A percentile compares a stretch with the other conserved stretches of the same genome.
These are phyloP conservation scores for Marronus borbonicus DNA, from an alignment of 2,888 invertebrate species.

Conservation along the genomic window DNA sequence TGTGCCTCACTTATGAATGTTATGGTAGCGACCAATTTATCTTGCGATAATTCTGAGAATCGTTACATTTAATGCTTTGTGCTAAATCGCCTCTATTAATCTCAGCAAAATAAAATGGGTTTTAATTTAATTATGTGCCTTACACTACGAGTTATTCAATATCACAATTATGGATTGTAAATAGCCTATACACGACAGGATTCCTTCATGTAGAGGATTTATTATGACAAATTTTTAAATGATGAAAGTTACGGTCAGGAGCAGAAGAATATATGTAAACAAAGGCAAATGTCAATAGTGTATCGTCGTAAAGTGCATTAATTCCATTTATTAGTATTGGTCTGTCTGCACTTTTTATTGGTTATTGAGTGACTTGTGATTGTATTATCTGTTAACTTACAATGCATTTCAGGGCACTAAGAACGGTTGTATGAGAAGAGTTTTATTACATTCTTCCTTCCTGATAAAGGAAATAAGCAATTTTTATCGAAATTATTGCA, in stretches of 20 bases:
- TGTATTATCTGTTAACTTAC: neutral
- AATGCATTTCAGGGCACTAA: constrained; percentile 17
- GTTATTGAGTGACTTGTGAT: constrained; percentile 19
- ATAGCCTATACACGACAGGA: too few species aligned
- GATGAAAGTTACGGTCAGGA: neutral
- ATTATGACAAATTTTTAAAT: constrained; percentile 26
- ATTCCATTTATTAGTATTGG: constrained; percentile 19
- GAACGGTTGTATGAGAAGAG: neutral
- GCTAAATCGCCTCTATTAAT: too few species aligned
- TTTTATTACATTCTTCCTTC: constrained; percentile 1
- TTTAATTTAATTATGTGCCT: too few species aligned
- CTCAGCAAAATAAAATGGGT: too few species aligned
- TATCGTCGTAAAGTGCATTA: constrained; percentile 22
- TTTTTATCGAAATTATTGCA: too few species aligned
- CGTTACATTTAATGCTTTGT: too few species aligned
- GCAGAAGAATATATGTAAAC: neutral
- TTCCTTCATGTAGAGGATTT: neutral
- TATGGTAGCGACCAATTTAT: too few species aligned
- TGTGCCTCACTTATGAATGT: too few species aligned
- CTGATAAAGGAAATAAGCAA: neutral
- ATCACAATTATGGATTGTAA: too few species aligned
- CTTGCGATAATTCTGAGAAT: too few species aligned
- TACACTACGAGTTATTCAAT: too few species aligned
- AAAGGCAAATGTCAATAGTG: constrained; percentile 26
- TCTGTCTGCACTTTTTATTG: neutral